Base-by-base conservation (phyloP, 2,797 vertebrate genomes). In the Steatocranus sp. region DNA sequence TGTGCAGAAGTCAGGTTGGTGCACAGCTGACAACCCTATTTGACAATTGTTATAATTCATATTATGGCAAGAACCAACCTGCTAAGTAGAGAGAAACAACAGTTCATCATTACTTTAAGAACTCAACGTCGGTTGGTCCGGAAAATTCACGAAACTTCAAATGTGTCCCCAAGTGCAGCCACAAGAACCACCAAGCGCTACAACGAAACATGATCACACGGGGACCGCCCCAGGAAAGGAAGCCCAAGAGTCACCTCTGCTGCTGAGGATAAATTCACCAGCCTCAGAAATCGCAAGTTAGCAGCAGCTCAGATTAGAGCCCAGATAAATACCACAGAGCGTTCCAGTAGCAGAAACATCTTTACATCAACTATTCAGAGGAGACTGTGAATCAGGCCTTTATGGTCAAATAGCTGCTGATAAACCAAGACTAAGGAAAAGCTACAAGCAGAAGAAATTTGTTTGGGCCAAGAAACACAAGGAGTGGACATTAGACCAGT, bases 401-500 rank as follows among this genome's bases (percentile, higher is more conserved):
- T n/a, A 32, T 58, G 54, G 17, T 32, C 27, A 32, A 58, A 58
- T 2, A 18, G 54, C 54, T 58, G 54, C 54, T 58, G 15, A 58
- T 4, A 58, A 32, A 58, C 9, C 27, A 32, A 6, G 54, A 58
- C 27, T 18, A 58, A 58, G 54, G 15, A 56, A 56, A 56, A 56
- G 8, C 54, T 32, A 18, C 27, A 56, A 30, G 25, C 25, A 56
- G 25, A 56, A 10, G 53, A 10, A 27, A 58, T 58, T 32, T 58
- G 27, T 32, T 18, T 32, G 54, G 15, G 5, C 54, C 15, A 32
- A 32, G 3, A 58, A 58, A 32, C 27, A 32, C 27, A 18, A 18
- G 1, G 0, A 32, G 0, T 1, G 27, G 15, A 58, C 8, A 30
- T 30, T 56, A 56, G 53, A 30, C 53, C 14, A 4, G 53, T 1